These are phyloP conservation scores for Toxotes jaculatrix DNA, from an alignment of 2,113 vertebrate species.

Conservation along the genomic window DNA sequence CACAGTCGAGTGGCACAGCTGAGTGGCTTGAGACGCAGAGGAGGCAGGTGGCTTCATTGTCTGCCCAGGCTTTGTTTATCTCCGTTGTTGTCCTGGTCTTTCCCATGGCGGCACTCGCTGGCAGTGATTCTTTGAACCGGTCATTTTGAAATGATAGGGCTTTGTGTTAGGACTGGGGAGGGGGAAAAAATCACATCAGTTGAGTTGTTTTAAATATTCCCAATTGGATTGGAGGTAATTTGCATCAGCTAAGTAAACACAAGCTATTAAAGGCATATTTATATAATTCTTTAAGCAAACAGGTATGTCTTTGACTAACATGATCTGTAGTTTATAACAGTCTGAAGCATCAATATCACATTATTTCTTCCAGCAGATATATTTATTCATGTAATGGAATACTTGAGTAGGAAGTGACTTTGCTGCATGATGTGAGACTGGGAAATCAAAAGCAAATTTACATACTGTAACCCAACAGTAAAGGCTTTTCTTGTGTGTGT, in stretches of 20 bases:
- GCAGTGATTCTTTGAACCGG: constrained; percentile 34
- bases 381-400: constrained; percentile 6
- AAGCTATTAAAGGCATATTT: constrained; percentile 8
- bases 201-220: constrained; percentile 31
- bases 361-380: background rate
- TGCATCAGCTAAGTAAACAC: constrained; percentile 24
- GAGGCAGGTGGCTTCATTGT: constrained; percentile 71
- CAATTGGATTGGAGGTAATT: background rate
- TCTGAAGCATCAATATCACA: background rate
- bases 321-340: background rate
- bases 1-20: constrained; percentile 24
- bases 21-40: constrained; percentile 35
- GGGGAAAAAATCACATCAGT: constrained; percentile 37
- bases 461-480: constrained; percentile 39
- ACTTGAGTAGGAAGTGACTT: constrained; percentile 41
- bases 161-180: constrained; percentile 17
- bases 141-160: constrained; percentile 35
- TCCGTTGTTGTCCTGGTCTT: constrained; percentile 17
- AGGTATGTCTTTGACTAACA: constrained; percentile 3
- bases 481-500: constrained; percentile 32
- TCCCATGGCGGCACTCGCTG: constrained; percentile 31
- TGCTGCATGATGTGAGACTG: constrained; percentile 8
- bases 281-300: background rate
- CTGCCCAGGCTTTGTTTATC: constrained; percentile 50
- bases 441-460: constrained; percentile 37